These are phyloP conservation scores for Platysteira castanea DNA, from an alignment of 2,113 vertebrate species.

Conservation along the genomic window DNA sequence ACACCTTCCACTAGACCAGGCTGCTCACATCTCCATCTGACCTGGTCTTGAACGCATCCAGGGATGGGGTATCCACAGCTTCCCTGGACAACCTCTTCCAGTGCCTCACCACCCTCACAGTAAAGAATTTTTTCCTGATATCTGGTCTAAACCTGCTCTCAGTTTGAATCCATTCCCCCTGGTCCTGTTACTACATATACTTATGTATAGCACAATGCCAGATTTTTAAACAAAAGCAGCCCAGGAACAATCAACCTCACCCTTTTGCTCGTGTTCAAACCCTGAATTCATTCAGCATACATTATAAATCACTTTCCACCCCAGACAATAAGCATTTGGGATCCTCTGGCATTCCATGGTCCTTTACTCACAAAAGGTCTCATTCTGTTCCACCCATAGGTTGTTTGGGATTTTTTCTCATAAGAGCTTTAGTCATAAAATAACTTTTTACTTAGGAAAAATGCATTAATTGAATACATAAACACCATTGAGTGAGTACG, in stretches of 20 bases:
- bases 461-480: neutral
- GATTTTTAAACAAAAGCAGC: neutral
- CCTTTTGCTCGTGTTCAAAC: neutral
- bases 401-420: neutral
- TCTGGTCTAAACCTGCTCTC: neutral
- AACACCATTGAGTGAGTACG: neutral
- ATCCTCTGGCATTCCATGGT: neutral
- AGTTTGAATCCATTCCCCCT: neutral
- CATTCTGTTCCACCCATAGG: neutral
- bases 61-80: neutral
- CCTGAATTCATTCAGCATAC: neutral
- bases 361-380: neutral
- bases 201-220: neutral
- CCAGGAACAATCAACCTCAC: neutral
- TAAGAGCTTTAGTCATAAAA: neutral
- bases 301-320: constrained; percentile 19
- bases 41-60: neutral
- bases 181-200: neutral
- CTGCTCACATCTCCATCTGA: neutral
- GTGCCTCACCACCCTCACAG: neutral
- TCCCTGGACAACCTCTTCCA: neutral
- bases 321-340: neutral
- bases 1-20: neutral
- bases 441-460: neutral
- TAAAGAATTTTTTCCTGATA: neutral